phyloP scores from a whole-genome alignment of 2,797 vertebrate species.

The Hypotaenidia philippensis region DNA sequence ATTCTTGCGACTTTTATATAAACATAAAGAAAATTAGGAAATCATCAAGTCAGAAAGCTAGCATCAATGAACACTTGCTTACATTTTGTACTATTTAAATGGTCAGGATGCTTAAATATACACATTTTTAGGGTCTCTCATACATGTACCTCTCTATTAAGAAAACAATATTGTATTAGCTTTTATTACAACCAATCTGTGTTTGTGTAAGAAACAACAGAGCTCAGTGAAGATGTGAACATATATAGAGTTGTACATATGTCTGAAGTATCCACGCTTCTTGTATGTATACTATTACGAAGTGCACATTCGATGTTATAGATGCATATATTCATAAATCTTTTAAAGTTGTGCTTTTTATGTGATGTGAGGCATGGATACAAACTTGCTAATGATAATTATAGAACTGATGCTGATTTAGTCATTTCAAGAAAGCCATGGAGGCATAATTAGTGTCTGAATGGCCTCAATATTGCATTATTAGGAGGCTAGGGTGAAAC shows the following conservation, averaged over 20 bases:
- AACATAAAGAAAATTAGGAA: conserved; percentile 70
- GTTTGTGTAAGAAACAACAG: background rate
- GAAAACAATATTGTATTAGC: conserved; percentile 42
- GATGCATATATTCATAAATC: conserved; percentile 83
- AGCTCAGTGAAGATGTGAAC: background rate
- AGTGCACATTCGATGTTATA: conserved; percentile 48
- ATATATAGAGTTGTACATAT: background rate
- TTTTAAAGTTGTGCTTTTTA: conserved; percentile 84
- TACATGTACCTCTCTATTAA: conserved; percentile 31
- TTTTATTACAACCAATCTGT: conserved; percentile 41
- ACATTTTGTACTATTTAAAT: conserved; percentile 41
- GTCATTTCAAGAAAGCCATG: conserved; percentile 91
- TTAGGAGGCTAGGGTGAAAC: conserved; percentile 90
- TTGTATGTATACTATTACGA: background rate
- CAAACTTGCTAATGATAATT: conserved; percentile 93
- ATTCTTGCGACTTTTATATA: conserved; percentile 66
- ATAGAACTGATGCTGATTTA: conserved; percentile 95
- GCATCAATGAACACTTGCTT: conserved; percentile 54
- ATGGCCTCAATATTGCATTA: conserved; percentile 95
- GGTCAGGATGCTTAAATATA: background rate
- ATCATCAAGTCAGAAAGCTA: conserved; percentile 29
- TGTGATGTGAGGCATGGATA: conserved; percentile 81
- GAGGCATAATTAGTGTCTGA: conserved; percentile 95
- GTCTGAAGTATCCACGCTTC: background rate
- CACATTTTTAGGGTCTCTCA: background rate